phyloP scores from a whole-genome alignment of 2,797 vertebrate genomes.

The Siniperca undulata region DNA sequence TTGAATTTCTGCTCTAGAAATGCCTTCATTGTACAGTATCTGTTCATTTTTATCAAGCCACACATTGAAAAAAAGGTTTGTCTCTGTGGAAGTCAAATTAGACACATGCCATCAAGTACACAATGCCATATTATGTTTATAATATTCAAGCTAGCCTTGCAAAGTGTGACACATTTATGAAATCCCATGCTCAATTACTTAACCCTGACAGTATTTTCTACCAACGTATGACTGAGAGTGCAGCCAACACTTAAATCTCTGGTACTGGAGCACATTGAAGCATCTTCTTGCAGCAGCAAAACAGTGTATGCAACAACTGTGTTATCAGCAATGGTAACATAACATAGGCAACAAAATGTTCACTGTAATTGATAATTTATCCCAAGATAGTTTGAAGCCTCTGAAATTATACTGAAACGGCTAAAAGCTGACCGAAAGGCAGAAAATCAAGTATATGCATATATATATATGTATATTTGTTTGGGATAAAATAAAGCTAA shows the following conservation, averaged over 20 bases:
- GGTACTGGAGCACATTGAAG: neutral
- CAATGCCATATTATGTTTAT: neutral
- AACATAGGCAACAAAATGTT: neutral
- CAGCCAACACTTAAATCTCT: neutral
- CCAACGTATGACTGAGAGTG: neutral
- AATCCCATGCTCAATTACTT: neutral
- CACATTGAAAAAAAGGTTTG: neutral
- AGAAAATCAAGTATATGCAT: neutral
- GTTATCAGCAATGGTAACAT: neutral
- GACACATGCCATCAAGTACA: neutral
- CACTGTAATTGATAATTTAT: neutral
- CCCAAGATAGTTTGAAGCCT: neutral
- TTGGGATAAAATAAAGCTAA: conserved; percentile 15
- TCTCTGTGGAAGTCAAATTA: neutral
- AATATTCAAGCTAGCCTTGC: neutral
- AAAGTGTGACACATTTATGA: conserved; percentile 6
- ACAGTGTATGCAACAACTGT: neutral
- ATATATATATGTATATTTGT: neutral
- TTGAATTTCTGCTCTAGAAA: neutral
- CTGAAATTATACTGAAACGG: neutral
- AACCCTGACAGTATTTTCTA: neutral
- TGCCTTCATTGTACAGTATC: neutral
- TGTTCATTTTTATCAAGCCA: neutral
- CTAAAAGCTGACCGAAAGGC: neutral
- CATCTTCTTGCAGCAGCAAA: conserved; percentile 1